Evolutionary conservation across 2,113 vertebrate genomes (phyloP), one percentile per base, ranked within the genome.

Genomic region (Eira barbara): DNA sequence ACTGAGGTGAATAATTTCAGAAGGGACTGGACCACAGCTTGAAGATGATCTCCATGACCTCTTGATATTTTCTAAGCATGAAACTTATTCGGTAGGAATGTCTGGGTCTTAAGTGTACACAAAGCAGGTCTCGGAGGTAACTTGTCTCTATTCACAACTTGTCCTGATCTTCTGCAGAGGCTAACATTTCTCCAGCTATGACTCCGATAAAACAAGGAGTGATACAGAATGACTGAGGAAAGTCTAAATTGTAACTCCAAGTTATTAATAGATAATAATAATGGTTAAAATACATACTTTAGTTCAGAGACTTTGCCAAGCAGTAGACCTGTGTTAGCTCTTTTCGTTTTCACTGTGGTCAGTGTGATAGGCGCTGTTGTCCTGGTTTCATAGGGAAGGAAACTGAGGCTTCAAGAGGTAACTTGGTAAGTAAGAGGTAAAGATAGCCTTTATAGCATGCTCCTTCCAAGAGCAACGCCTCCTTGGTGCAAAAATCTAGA

Each of bases 1-100:
- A 74, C 61, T 39, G 63, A 90, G 76, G 49, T 65, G 61, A 88
- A 92, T 92, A 74, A 95, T 95, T 96, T 97, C 96, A 96, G 65
- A 63, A 85, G 78, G 88, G 71, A 91, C 84, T 39, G 29, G 59
- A 17, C 85, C 52, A 73, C 34, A 76, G 76, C 25, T 42, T 88
- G 42, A 87, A 39, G 20, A 81, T 92, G 87, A 96, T 92, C 84
- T 94, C 29, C 78, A 4, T 65, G 52, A 96, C 92, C 96, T 96
- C 57, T 52, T 95, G 63, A 84, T 95, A 94, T 94, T 95, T 97
- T 88, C 92, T 85, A 78, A 71, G 83, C 69, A 63, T 49, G 83
- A 84, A 95, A 92, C 42, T 81, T 71, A 95, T 89, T 94, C 39
- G 2, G 59, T 52, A 69, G 42, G 52, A 65, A 55, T 73, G 67